Percentiles rank a stretch among this genome's conserved stretches.
Conservation (phyloP, 2,797 vertebrate species). For the Smutsia temminckii region DNA sequence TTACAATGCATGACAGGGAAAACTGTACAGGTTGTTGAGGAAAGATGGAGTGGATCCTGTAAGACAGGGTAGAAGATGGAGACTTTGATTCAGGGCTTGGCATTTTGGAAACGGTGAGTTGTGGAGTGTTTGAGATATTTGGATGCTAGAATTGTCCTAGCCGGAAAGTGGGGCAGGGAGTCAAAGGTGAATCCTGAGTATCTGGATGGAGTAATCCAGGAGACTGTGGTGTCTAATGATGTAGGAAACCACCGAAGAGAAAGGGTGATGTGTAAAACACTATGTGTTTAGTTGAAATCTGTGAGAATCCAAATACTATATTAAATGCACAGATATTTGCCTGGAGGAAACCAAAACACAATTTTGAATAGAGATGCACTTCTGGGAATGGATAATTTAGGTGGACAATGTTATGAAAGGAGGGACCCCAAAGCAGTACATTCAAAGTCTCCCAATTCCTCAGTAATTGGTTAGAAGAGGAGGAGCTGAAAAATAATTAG, state of each 20-base stretch:
- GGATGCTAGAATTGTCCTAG: neutral
- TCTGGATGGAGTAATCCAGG: neutral
- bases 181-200: neutral
- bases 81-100: neutral
- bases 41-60: neutral
- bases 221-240: neutral
- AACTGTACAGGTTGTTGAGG: neutral
- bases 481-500: neutral
- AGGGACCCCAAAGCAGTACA: neutral
- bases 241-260: neutral
- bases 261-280: neutral
- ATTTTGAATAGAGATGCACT: neutral
- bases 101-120: neutral
- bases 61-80: neutral
- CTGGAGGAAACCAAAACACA: neutral
- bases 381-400: neutral
- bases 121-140: neutral
- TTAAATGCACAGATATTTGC: neutral
- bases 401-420: neutral
- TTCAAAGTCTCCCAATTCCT: neutral
- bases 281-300: neutral
- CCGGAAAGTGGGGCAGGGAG: neutral
- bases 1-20: neutral
- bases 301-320: neutral
- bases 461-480: neutral